A percentile compares a stretch with the other conserved stretches of the same genome.
phyloP scores from a whole-genome alignment of 1,140 invertebrate genomes.

The Pectinophora gossypiella region DNA sequence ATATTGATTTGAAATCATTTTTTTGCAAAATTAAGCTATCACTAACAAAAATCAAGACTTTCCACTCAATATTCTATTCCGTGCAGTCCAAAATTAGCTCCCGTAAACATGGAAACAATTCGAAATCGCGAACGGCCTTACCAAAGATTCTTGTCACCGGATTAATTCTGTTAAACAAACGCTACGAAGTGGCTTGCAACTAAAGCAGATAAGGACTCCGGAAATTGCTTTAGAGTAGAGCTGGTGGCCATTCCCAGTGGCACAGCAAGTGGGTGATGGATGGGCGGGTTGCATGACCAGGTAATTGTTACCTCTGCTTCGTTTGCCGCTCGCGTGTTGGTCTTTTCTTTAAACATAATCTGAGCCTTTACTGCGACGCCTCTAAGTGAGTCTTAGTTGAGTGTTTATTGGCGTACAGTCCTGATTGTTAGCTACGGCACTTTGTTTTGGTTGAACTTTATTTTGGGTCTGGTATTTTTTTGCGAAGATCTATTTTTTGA shows the following conservation, averaged over 20 bases:
- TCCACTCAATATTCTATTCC: too few relatives aligned
- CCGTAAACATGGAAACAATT: too few relatives aligned
- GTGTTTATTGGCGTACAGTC: conserved; percentile 17
- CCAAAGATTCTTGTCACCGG: conserved; percentile 52
- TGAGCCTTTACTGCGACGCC: conserved; percentile 45
- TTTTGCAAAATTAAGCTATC: too few relatives aligned
- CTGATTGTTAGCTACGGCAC: too few relatives aligned
- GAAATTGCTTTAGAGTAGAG: conserved; percentile 69
- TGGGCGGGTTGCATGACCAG: conserved; percentile 62
- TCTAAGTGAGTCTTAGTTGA: conserved; percentile 35
- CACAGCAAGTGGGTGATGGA: conserved; percentile 64
- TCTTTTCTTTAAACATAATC: conserved; percentile 42
- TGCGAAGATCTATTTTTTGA: too few relatives aligned
- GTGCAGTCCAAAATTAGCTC: too few relatives aligned
- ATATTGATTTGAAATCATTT: too few relatives aligned
- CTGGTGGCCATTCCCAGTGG: conserved; percentile 52
- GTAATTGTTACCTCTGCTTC: conserved; percentile 65
- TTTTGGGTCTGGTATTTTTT: too few relatives aligned
- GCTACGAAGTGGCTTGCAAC: conserved; percentile 40
- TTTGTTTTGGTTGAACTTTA: too few relatives aligned
- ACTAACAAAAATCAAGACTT: too few relatives aligned
- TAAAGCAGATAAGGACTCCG: conserved; percentile 60
- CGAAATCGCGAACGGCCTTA: conserved; percentile 22
- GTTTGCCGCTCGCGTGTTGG: conserved; percentile 42
- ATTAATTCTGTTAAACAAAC: conserved; percentile 69